phyloP scores from a whole-genome alignment of 2,888 invertebrate genomes.

The Ganaspis brasiliensis region DNA sequence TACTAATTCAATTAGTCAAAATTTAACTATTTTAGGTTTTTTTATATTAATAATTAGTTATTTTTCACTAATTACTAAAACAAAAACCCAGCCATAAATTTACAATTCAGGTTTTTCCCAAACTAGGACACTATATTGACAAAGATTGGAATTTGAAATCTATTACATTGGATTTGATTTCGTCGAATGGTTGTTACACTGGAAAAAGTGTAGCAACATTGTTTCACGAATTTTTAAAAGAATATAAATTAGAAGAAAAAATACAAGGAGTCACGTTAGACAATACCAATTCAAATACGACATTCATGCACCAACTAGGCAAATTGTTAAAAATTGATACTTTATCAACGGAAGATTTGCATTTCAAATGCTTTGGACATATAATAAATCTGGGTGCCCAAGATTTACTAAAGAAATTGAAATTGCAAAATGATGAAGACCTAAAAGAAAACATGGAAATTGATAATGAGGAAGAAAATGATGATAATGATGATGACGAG shows the following conservation, averaged over 20 bases:
- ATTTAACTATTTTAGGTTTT: too few species aligned
- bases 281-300: constrained; percentile 41
- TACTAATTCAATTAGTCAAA: too few species aligned
- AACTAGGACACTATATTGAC: neutral
- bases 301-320: constrained; percentile 37
- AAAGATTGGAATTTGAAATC: neutral
- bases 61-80: too few species aligned
- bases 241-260: constrained; percentile 25
- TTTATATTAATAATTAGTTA: too few species aligned
- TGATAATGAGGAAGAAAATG: neutral
- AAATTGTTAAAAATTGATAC: constrained; percentile 49
- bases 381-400: constrained; percentile 67
- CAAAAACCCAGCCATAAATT: too few species aligned
- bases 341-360: constrained; percentile 56
- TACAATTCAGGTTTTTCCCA: too few species aligned
- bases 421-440: constrained; percentile 20
- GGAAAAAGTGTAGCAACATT: neutral
- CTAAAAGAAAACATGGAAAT: too few species aligned
- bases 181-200: neutral
- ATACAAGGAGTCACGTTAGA: constrained; percentile 38
- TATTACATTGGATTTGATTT: neutral
- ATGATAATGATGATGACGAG: neutral
- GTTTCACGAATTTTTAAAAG: constrained; percentile 8
- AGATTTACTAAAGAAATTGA: constrained; percentile 56
- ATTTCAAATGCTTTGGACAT: constrained; percentile 69